Percentiles rank a stretch among this genome's conserved stretches.
phyloP scores from a whole-genome alignment of 2,113 vertebrate species.

The Malurus alboscapulatus region DNA sequence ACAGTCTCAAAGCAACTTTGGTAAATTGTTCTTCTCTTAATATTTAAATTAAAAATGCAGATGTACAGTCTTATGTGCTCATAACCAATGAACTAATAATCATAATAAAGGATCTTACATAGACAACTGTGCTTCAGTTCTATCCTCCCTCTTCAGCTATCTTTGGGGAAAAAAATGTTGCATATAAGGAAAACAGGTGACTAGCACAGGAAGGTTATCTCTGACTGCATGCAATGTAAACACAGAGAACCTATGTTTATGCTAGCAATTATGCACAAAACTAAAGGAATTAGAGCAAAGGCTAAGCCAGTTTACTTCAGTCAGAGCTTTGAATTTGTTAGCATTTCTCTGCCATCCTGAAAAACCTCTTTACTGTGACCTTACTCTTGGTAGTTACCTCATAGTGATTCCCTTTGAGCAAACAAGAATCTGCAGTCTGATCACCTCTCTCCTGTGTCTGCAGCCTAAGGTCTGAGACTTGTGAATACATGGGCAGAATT shows the following conservation, averaged over 20 bases:
- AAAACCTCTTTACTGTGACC: background rate
- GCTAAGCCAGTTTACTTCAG: background rate
- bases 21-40: background rate
- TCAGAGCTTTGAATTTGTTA: background rate
- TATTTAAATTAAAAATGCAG: background rate
- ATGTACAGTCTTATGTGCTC: background rate
- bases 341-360: background rate
- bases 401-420: accelerated
- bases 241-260: background rate
- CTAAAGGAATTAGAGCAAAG: background rate
- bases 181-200: accelerated
- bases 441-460: background rate
- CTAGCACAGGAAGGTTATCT: background rate
- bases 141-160: background rate
- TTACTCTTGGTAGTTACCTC: background rate
- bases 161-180: background rate
- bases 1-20: background rate
- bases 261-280: background rate
- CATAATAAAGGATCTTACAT: background rate
- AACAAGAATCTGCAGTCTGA: background rate
- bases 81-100: background rate
- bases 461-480: background rate
- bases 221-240: background rate
- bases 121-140: background rate
- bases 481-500: background rate